Percentiles rank a stretch among this genome's conserved stretches.
phyloP scores from a whole-genome alignment of 30 jellyfish, hydroid and myxozoan genomes.

The Aurelia coerulea region DNA sequence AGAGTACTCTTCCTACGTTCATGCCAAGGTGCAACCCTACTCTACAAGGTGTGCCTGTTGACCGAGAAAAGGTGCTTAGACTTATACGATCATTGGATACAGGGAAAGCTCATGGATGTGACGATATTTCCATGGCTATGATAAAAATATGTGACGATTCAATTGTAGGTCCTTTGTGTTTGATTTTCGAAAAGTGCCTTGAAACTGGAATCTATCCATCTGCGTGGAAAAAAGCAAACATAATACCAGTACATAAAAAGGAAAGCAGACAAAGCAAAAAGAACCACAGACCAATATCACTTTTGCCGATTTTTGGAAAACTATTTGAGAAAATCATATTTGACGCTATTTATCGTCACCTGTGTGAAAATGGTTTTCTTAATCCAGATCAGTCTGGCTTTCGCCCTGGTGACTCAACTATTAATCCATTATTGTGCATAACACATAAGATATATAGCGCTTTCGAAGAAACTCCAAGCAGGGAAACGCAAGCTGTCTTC shows the following conservation, averaged over 20 bases:
- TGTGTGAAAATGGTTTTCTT: slow-evolving; percentile 28
- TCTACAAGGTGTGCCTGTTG: neutral
- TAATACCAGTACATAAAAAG: slow-evolving; percentile 30
- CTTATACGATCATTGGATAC: slow-evolving; percentile 18
- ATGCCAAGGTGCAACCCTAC: neutral
- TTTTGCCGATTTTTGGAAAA: slow-evolving; percentile 44
- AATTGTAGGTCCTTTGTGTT: slow-evolving; percentile 14
- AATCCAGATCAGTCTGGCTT: slow-evolving; percentile 46
- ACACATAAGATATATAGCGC: too few relatives aligned
- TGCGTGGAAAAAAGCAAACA: slow-evolving; percentile 45
- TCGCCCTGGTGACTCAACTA: slow-evolving; percentile 57
- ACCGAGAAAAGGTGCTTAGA: slow-evolving; percentile 11
- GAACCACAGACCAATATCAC: slow-evolving; percentile 38
- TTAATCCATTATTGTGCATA: neutral
- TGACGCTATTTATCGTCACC: slow-evolving; percentile 11
- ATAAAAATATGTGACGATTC: slow-evolving; percentile 28
- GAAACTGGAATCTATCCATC: slow-evolving; percentile 21
- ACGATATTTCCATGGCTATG: slow-evolving; percentile 14
- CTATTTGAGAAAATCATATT: slow-evolving; percentile 27
- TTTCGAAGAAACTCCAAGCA: too few relatives aligned
- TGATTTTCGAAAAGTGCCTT: neutral
- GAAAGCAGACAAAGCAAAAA: slow-evolving; percentile 33
- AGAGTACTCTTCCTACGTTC: neutral
- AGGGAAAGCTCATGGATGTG: slow-evolving; percentile 26
- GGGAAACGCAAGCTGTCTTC: too few relatives aligned